Evolutionary conservation across 2,113 vertebrate genomes (phyloP).

Genomic region (Menura novaehollandiae): DNA sequence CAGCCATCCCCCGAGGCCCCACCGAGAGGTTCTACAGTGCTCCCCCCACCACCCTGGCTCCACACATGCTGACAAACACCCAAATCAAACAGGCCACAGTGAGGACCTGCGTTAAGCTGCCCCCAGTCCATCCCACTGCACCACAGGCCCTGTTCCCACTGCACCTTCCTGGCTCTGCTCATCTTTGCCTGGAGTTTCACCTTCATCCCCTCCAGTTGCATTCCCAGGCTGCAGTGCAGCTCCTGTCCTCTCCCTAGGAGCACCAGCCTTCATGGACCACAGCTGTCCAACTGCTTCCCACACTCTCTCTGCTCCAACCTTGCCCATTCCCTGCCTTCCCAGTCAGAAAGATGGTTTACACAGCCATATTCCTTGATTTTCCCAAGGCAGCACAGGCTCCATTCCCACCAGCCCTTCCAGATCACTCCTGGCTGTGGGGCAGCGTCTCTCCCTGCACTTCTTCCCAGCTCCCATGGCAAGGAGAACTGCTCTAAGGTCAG

Average conservation of each 20-base stretch:
- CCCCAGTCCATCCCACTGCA: accelerated
- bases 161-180: not conserved
- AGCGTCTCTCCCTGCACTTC: not conserved
- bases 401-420: not conserved
- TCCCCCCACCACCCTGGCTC: not conserved
- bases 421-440: not conserved
- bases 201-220: not conserved
- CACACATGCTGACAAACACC: accelerated
- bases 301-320: not conserved
- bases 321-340: not conserved
- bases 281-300: not conserved
- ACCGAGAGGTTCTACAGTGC: accelerated
- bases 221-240: not conserved
- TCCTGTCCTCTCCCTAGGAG: not conserved
- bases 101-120: accelerated
- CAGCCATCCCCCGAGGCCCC: not conserved
- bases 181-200: accelerated
- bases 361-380: accelerated
- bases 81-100: accelerated
- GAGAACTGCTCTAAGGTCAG: not conserved
- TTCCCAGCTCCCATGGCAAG: not conserved
- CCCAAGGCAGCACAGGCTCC: not conserved
- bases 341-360: not conserved
- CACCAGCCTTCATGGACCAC: not conserved
- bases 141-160: not conserved